Conservation (phyloP, 2,113 vertebrate species). For the Garra rufa region DNA sequence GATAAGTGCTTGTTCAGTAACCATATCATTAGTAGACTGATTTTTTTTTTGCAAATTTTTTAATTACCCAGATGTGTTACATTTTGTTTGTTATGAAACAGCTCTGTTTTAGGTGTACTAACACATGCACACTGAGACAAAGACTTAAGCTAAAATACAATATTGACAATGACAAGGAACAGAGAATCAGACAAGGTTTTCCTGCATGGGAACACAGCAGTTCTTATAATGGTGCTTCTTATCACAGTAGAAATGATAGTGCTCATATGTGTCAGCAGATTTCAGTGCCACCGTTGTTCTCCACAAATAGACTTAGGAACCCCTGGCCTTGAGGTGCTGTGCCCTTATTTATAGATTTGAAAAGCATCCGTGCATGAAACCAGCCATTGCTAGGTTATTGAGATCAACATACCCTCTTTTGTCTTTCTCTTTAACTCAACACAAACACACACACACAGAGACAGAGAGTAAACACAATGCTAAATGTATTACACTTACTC, state of each 20-base stretch:
- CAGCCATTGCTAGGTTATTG: background rate
- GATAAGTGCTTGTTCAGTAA: constrained; percentile 9
- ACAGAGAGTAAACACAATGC: background rate
- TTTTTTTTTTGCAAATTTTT: background rate
- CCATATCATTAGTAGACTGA: background rate
- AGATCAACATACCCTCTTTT: background rate
- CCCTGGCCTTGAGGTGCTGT: constrained; percentile 48
- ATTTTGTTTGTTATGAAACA: background rate
- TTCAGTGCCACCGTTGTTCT: constrained; percentile 36
- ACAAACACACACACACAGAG: constrained; percentile 1
- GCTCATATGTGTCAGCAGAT: constrained; percentile 40
- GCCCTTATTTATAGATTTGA: constrained; percentile 43
- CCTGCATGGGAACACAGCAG: background rate
- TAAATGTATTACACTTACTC: constrained; percentile 6
- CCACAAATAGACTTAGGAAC: constrained; percentile 46
- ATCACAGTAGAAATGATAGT: constrained; percentile 16
- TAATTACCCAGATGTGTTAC: background rate
- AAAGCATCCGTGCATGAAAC: constrained; percentile 31
- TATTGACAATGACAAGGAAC: background rate
- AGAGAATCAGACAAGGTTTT: background rate
- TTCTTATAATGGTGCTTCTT: constrained; percentile 18
- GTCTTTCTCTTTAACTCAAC: constrained; percentile 4
- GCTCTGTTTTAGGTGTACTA: background rate
- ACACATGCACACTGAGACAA: background rate
- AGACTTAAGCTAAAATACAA: background rate